phyloP scores from a whole-genome alignment of 2,113 vertebrate genomes.

The Platanista minor region DNA sequence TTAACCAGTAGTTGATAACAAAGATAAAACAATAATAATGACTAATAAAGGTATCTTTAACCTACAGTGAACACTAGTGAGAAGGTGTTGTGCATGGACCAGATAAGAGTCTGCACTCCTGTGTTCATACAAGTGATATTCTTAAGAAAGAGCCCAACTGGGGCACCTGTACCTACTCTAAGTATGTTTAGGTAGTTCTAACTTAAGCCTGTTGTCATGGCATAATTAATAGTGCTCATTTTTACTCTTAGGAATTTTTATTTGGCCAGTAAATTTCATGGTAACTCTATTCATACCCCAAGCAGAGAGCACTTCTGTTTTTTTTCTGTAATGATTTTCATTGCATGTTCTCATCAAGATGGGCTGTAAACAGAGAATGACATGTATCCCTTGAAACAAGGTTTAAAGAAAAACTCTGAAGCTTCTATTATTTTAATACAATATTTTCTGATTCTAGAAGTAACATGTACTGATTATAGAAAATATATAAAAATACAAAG shows the following conservation, averaged over 20 bases:
- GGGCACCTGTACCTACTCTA: rapidly evolving
- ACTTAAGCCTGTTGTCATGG: neutral
- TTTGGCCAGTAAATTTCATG: neutral
- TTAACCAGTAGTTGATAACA: neutral
- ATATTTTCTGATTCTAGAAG: neutral
- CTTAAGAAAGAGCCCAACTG: neutral
- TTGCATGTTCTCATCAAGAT: neutral
- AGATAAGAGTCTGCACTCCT: neutral
- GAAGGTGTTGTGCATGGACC: neutral
- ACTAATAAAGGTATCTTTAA: neutral
- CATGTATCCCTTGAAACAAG: neutral
- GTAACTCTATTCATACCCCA: neutral
- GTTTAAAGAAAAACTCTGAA: neutral
- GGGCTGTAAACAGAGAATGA: neutral
- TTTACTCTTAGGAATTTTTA: neutral
- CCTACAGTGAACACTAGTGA: neutral
- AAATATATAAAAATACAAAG: neutral
- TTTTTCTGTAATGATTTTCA: neutral
- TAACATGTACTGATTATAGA: neutral
- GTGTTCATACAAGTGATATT: neutral
- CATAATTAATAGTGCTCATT: neutral
- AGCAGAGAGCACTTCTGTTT: neutral
- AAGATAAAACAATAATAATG: neutral
- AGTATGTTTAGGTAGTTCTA: neutral
- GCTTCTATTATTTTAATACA: neutral